Base-by-base conservation (phyloP, 2,113 vertebrate species). In the Conger conger region DNA sequence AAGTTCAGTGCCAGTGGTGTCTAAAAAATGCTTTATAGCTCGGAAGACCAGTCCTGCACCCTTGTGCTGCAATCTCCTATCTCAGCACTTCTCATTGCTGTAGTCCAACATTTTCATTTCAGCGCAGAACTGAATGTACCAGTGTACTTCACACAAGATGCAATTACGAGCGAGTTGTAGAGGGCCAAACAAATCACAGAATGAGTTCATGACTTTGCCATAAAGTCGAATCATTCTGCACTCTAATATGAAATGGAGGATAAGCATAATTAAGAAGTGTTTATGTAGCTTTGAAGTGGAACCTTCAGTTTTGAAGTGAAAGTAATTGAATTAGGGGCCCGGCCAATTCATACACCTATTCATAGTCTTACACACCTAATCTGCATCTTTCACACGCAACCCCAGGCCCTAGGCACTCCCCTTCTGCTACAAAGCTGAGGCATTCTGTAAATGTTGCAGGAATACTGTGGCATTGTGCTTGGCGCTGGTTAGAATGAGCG, bases 181-280 rank as follows among this genome's bases (percentile, higher is more conserved):
- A 90, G 92, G 84, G 79, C 84, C 68, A 86, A 82, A 86, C 89
- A 82, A 87, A 91, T 86, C 91, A 63, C 90, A 82, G 91, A 94
- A 94, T 89, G 87, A 85, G 86, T 87, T 86, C 86, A 80, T 85
- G 87, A 86, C 88, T 89, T 93, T 89, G 93, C 93, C 91, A 87
- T 90, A 76, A 88, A 94, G 94, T 92, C 94, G 95, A 91, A 91
- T 94, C 96, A 96, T 93, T 94, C 94, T 95, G 94, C 87, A 93
- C 93, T 92, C 92, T 91, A 94, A 85, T 90, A 82, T 87, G 83
- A 92, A 89, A 87, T 89, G 76, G 88, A 87, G 87, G 88, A 91
- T 87, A 94, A 92, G 94, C 90, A 90, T 93, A 95, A 97, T 96
- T 95, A 95, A 92, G 92, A 89, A 54, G 88, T 92, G 85, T 91